Conservation (phyloP, 2,113 vertebrate species). For the Microcebus tavaratra region DNA sequence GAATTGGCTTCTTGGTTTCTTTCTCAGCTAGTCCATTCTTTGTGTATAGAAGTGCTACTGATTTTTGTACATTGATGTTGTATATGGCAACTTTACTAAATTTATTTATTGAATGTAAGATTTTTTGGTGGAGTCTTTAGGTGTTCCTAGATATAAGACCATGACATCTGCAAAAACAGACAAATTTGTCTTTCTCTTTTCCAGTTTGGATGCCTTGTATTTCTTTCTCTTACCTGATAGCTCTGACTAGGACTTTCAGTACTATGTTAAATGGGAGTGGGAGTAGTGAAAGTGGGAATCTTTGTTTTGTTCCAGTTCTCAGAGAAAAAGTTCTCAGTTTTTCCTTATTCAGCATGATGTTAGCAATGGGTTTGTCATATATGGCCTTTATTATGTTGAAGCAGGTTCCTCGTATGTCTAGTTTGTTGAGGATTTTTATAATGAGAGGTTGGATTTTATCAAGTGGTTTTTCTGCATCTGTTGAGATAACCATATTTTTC, state of each 20-base stretch:
- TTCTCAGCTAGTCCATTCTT: background rate
- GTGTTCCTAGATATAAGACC: background rate
- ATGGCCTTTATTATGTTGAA: too few species aligned
- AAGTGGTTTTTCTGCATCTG: background rate
- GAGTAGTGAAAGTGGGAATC: too few species aligned
- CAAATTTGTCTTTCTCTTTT: background rate
- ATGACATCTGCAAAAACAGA: background rate
- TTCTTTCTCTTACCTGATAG: background rate
- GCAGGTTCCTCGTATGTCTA: too few species aligned
- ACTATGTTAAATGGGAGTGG: too few species aligned
- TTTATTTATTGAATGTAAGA: background rate
- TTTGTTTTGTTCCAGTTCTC: too few species aligned
- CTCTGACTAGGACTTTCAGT: background rate
- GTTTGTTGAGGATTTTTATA: background rate
- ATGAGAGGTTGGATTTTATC: background rate
- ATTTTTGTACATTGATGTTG: background rate
- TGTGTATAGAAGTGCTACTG: background rate
- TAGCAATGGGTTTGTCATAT: too few species aligned
- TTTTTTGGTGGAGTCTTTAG: background rate
- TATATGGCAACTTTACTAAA: background rate
- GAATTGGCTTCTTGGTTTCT: background rate
- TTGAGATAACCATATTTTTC: background rate
- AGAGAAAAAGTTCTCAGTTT: too few species aligned
- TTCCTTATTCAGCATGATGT: too few species aligned
- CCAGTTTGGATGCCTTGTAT: background rate